A percentile compares a stretch with the other conserved stretches of the same genome.
phyloP scores from a whole-genome alignment of 1,140 invertebrate genomes.

The Pteromalus puparum region DNA sequence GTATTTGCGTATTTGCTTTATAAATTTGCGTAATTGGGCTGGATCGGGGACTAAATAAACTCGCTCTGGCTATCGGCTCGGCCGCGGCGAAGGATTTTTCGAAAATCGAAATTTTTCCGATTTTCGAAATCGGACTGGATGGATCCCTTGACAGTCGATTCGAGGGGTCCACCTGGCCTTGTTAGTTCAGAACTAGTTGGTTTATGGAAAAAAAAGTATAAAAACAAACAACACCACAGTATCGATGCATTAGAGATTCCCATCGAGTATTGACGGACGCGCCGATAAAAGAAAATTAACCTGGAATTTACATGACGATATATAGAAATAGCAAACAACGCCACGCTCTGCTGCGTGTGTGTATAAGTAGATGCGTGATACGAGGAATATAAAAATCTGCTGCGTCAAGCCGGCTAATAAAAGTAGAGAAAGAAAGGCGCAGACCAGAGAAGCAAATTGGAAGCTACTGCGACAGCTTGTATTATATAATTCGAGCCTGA shows the following conservation, averaged over 20 bases:
- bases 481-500: neutral
- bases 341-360: neutral
- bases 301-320: neutral
- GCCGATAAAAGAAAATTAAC: neutral
- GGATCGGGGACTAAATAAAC: no score
- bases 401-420: neutral
- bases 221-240: neutral
- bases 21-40: no score
- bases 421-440: neutral
- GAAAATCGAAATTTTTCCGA: no score
- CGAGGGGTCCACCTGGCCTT: no score
- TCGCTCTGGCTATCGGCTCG: no score
- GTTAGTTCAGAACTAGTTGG: neutral
- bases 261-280: no score
- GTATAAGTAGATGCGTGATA: neutral
- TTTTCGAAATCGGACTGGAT: no score
- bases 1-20: no score
- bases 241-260: no score
- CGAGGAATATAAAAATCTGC: neutral
- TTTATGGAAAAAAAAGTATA: neutral
- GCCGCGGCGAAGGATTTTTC: no score
- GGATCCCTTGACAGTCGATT: no score
- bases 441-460: neutral
- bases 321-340: neutral
- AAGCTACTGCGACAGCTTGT: neutral